phyloP scores from a whole-genome alignment of 2,797 vertebrate species.

The Gallinago stenura region DNA sequence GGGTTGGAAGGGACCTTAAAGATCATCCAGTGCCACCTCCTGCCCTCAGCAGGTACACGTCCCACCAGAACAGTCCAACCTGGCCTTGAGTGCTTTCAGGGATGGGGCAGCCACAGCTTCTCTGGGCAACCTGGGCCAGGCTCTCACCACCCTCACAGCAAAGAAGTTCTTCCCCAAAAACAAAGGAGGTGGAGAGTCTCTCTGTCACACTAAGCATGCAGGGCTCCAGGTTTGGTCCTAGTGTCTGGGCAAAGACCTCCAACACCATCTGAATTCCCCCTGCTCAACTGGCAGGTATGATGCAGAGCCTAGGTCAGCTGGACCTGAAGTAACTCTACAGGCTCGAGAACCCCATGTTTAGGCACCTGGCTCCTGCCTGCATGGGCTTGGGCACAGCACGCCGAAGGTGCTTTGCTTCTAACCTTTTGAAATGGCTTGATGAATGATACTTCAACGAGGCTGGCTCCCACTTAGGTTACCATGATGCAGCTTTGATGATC shows the following conservation, averaged over 20 bases:
- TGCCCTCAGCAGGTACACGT: no score
- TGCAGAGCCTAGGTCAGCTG: background rate
- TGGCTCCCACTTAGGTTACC: background rate
- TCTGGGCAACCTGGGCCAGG: no score
- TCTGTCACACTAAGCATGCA: no score
- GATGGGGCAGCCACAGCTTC: no score
- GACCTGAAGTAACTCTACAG: background rate
- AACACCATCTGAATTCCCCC: background rate
- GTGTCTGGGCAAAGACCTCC: background rate
- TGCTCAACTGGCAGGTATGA: fast-evolving
- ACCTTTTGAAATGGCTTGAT: background rate
- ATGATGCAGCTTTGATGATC: background rate
- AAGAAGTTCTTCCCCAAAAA: background rate
- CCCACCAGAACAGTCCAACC: no score
- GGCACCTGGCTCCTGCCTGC: background rate
- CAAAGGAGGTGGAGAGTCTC: background rate
- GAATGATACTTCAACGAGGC: fast-evolving
- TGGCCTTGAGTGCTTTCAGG: no score
- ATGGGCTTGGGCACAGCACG: background rate
- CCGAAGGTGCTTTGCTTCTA: background rate
- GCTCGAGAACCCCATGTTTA: background rate
- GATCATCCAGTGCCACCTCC: no score
- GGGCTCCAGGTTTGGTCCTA: background rate
- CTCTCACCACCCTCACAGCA: no score
- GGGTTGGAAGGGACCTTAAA: no score